Conservation (phyloP, 1,140 invertebrate species). For the Philotrypesis tridentata region DNA sequence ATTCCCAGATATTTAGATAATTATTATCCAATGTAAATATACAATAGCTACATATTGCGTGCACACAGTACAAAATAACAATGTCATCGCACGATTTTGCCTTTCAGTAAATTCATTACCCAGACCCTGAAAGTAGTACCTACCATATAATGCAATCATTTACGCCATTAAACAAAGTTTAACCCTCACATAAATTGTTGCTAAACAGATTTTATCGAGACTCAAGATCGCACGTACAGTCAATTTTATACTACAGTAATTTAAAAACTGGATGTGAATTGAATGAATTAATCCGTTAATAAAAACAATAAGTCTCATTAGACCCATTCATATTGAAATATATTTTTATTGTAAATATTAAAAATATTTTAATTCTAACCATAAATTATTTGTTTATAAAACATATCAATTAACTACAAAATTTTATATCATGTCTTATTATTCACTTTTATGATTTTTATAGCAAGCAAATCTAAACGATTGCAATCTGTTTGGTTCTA, state of each 20-base stretch:
- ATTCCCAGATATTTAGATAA: slow-evolving; percentile 8
- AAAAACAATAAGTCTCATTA: neutral
- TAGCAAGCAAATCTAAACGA: neutral
- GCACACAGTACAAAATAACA: slow-evolving; percentile 40
- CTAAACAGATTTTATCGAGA: neutral
- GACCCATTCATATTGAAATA: neutral
- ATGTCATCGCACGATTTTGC: slow-evolving; percentile 22
- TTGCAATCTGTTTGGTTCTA: neutral
- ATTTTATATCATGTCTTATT: neutral
- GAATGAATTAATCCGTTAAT: too few species aligned
- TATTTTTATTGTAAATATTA: neutral
- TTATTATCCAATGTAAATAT: neutral
- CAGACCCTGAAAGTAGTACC: neutral
- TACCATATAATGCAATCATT: slow-evolving; percentile 22
- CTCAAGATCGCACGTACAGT: neutral
- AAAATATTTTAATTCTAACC: neutral
- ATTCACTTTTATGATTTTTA: neutral
- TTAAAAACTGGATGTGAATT: too few species aligned
- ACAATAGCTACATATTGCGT: slow-evolving; percentile 44
- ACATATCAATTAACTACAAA: neutral
- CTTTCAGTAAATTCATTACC: neutral
- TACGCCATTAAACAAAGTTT: neutral
- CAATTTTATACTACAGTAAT: too few species aligned
- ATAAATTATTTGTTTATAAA: neutral
- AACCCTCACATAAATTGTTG: neutral